phyloP scores from a whole-genome alignment of 2,797 vertebrate species.

The Neopelma chrysocephalum region DNA sequence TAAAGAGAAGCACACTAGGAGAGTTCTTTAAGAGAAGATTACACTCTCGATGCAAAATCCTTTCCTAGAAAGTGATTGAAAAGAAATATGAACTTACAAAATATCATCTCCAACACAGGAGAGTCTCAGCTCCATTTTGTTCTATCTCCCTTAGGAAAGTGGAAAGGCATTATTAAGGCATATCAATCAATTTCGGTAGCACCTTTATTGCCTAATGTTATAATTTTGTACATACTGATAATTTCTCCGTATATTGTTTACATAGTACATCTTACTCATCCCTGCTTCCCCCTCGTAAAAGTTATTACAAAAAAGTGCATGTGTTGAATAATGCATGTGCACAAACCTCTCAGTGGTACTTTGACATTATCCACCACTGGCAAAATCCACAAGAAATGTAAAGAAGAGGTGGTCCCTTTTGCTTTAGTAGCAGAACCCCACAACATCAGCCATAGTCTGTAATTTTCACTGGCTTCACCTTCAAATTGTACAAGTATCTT shows the following conservation, averaged over 20 bases:
- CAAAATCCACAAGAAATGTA: neutral
- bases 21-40: slow-evolving; percentile 36
- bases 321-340: slow-evolving; percentile 35
- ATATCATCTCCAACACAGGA: neutral
- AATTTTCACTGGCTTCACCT: neutral
- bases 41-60: neutral
- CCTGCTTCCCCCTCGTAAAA: neutral
- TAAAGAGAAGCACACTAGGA: slow-evolving; percentile 22
- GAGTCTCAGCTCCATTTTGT: neutral
- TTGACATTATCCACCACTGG: neutral
- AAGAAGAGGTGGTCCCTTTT: neutral
- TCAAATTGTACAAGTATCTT: neutral
- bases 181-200: slow-evolving; percentile 35
- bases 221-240: neutral
- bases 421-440: neutral
- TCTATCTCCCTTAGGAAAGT: slow-evolving; percentile 25
- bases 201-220: slow-evolving; percentile 41
- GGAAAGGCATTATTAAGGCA: slow-evolving; percentile 28
- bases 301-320: neutral
- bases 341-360: neutral
- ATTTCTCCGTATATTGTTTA: neutral
- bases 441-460: neutral
- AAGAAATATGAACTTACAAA: slow-evolving; percentile 32
- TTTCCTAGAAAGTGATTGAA: slow-evolving; percentile 44
- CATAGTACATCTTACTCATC: neutral